Base-by-base conservation (phyloP, 53 echinoderm and acorn worm genomes). In the Crossaster papposus region DNA sequence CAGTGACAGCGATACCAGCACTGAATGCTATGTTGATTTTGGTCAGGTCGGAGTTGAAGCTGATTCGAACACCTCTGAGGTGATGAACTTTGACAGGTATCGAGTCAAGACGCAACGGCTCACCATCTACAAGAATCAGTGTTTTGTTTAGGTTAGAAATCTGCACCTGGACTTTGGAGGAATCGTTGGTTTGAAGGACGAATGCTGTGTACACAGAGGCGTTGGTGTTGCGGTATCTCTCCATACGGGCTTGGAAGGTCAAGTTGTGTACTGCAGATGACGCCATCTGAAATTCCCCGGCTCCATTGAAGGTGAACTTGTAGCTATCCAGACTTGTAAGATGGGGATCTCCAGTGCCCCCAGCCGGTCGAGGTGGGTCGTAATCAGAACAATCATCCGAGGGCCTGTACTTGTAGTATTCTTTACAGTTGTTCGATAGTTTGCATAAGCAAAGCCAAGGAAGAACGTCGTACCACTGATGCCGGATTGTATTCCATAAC, bases 191-290 rank as follows among this genome's bases (percentile, higher is more conserved):
- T 26, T 80, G 63, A 30, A 94, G 20, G 54, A 79, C 89, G 81
- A 91, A 94, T 28, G 89, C 88, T n/a, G 91, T 91, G 79, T 88
- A 88, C 26, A 91, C 91, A 30, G 51, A 83, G 7, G 91, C 91
- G 64, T 88, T 29, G 31, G 91, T 89, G 54, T 81, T 73, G 12
- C 58, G 52, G 53, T 72, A 71, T 18, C 17, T 75, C 64, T 94
- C 91, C 94, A 94, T 91, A 44, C 94, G 90, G 30, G 83, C 83
- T 88, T 93, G 94, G 51, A 93, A 91, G 73, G 68, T 83, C 0
- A 91, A 26, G 72, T 89, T 78, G 79, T 91, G 89, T n/a, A 91
- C 62, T 2, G 33, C 44, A 2, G 91, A 88, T 1, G 63, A 86
- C 22, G 75, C 71, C 32, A 93, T 88, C 58, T 89, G 79, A 51